A percentile compares a stretch with the other conserved stretches of the same genome.
These are phyloP conservation scores for Astreopora myriophthalma DNA, from an alignment of 64 coral and sea anemone species.

Conservation along the genomic window DNA sequence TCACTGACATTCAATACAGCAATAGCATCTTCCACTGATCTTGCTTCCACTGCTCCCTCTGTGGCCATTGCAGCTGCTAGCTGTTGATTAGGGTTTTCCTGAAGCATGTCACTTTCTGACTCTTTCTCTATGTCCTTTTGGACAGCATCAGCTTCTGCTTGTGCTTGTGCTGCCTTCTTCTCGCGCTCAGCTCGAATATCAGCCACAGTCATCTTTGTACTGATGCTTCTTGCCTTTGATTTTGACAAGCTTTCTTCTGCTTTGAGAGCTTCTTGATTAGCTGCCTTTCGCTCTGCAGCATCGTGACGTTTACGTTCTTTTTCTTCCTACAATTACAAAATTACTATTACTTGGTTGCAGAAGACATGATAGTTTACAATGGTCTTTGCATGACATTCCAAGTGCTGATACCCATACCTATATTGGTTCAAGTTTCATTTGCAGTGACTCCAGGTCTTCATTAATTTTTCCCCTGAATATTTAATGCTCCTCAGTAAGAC, in stretches of 20 bases:
- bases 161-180: slow-evolving; percentile 32
- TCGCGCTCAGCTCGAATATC: slow-evolving; percentile 74
- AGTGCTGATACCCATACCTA: too few relatives aligned
- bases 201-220: slow-evolving; percentile 81
- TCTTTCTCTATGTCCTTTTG: slow-evolving; percentile 43
- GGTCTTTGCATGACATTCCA: too few relatives aligned
- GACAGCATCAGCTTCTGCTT: slow-evolving; percentile 17
- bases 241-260: slow-evolving; percentile 80
- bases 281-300: slow-evolving; percentile 71
- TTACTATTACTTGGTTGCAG: not conserved
- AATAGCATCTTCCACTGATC: slow-evolving; percentile 95
- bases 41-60: slow-evolving; percentile 90
- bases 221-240: slow-evolving; percentile 51
- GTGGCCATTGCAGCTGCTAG: slow-evolving; percentile 73
- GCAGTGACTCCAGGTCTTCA: too few relatives aligned
- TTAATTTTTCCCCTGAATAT: too few relatives aligned
- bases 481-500: too few relatives aligned
- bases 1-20: slow-evolving; percentile 67
- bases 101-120: slow-evolving; percentile 53
- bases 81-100: slow-evolving; percentile 92
- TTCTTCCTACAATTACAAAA: slow-evolving; percentile 65
- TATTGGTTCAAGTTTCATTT: too few relatives aligned
- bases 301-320: slow-evolving; percentile 87
- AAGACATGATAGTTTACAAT: not conserved
- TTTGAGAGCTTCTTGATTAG: slow-evolving; percentile 73